A percentile compares a stretch with the other conserved stretches of the same genome.
Conservation (phyloP, 2,113 vertebrate species). For the Sinocyclocheilus anshuiensis region DNA sequence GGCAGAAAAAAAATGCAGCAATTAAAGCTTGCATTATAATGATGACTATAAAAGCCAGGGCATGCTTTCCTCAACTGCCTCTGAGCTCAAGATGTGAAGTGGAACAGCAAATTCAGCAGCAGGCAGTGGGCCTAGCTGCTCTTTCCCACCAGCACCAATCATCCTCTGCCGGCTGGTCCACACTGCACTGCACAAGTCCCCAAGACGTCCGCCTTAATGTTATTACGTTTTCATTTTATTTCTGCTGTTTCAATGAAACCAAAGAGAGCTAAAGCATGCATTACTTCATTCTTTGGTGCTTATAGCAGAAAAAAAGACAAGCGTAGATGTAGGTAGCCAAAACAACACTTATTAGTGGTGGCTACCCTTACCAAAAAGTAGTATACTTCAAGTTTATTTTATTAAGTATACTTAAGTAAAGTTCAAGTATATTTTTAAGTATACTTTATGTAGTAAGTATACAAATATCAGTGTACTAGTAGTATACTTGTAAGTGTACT, state of each 20-base stretch:
- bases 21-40: constrained; percentile 73
- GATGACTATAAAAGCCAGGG: constrained; percentile 71
- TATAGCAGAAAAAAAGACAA: constrained; percentile 5
- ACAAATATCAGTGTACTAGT: too few species aligned
- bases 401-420: too few species aligned
- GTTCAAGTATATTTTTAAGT: too few species aligned
- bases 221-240: constrained; percentile 35
- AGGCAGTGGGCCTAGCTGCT: constrained; percentile 59
- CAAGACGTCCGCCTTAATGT: constrained; percentile 10
- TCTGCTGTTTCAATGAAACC: constrained; percentile 33
- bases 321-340: background rate
- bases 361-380: too few species aligned
- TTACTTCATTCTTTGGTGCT: background rate
- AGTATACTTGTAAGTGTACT: too few species aligned
- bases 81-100: constrained; percentile 66
- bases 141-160: constrained; percentile 67
- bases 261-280: constrained; percentile 7
- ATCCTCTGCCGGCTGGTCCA: constrained; percentile 26
- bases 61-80: constrained; percentile 70
- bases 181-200: background rate
- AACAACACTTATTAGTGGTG: background rate
- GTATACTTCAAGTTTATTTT: too few species aligned
- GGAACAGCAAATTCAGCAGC: constrained; percentile 71
- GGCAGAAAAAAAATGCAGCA: constrained; percentile 58
- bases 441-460: too few species aligned